phyloP scores from a whole-genome alignment of 1,140 invertebrate genomes.

The Ceratosolen solmsi region DNA sequence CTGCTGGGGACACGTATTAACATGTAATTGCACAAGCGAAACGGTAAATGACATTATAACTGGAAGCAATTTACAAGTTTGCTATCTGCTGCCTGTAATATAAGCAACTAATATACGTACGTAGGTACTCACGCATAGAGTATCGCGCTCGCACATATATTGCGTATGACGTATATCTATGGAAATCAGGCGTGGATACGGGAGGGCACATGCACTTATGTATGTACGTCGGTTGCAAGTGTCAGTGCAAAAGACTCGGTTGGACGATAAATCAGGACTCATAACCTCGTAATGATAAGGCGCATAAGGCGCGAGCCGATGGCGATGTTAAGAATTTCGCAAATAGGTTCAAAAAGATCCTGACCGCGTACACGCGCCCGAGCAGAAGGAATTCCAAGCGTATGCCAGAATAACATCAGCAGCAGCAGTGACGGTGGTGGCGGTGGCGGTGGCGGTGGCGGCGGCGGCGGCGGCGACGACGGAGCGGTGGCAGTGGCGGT shows the following conservation, averaged over 20 bases:
- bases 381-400: constrained; percentile 13
- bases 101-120: not conserved
- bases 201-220: too few relatives aligned
- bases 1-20: too few relatives aligned
- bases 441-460: too few relatives aligned
- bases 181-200: not conserved
- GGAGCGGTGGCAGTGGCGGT: too few relatives aligned
- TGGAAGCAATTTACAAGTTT: too few relatives aligned
- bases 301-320: not conserved
- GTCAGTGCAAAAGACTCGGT: not conserved
- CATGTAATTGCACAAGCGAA: too few relatives aligned
- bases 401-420: too few relatives aligned
- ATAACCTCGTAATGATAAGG: not conserved
- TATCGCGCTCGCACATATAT: not conserved
- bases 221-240: not conserved
- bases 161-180: not conserved
- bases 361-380: not conserved
- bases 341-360: not conserved
- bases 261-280: not conserved
- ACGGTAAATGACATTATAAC: too few relatives aligned
- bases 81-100: not conserved
- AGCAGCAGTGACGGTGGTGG: too few relatives aligned
- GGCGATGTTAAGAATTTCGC: not conserved
- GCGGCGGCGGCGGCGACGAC: too few relatives aligned
- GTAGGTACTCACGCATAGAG: not conserved